Percentiles rank a stretch among this genome's conserved stretches.
Conservation (phyloP, 2,797 vertebrate species). For the Crenuchus spilurus region DNA sequence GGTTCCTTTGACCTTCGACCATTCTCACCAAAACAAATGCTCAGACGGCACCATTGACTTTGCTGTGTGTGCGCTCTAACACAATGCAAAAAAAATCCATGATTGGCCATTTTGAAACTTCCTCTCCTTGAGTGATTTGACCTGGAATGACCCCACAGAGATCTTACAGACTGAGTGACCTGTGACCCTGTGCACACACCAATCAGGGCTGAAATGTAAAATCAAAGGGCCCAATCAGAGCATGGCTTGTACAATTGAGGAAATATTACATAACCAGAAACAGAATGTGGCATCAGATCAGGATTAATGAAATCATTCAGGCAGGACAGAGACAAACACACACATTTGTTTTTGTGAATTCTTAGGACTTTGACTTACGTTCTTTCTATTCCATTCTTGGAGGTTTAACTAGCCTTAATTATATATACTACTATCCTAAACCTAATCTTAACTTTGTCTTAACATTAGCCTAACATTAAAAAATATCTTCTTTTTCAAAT, state of each 20-base stretch:
- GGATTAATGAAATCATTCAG: constrained; percentile 17
- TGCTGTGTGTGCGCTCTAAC: neutral
- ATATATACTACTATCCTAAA: too few species aligned
- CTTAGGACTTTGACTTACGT: too few species aligned
- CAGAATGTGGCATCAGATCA: constrained; percentile 18
- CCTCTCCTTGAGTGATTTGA: constrained; percentile 16
- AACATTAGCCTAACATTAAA: too few species aligned
- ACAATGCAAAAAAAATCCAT: constrained; percentile 16
- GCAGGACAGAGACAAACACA: neutral
- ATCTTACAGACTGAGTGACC: constrained; percentile 1
- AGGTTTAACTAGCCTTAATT: too few species aligned
- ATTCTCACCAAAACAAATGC: constrained; percentile 9
- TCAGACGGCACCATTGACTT: constrained; percentile 1
- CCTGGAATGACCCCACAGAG: neutral
- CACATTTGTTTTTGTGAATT: too few species aligned
- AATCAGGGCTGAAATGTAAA: neutral
- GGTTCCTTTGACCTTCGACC: constrained; percentile 13
- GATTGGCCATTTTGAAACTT: constrained; percentile 30
- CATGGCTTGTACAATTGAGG: neutral
- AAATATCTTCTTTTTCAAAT: too few species aligned
- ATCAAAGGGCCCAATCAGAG: neutral
- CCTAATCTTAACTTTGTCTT: too few species aligned
- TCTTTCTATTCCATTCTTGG: too few species aligned
- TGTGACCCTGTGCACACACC: neutral
- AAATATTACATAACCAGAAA: constrained; percentile 20